Conservation (phyloP, 35 echinoderm and acorn worm genomes). For the Nesometra sesokonis region DNA sequence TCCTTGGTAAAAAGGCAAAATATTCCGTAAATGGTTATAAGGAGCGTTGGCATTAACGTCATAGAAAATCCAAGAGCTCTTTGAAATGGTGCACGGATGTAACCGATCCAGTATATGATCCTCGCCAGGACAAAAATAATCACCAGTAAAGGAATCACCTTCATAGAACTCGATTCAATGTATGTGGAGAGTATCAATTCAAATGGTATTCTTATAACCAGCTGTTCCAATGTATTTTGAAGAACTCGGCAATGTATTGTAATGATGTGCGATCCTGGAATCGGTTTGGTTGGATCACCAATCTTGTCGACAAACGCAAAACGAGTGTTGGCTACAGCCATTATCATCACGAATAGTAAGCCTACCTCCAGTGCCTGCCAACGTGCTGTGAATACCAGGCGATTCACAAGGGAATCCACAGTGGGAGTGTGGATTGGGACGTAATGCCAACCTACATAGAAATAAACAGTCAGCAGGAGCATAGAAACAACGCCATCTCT, state of each 20-base stretch:
- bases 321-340: neutral
- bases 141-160: conserved; percentile 4
- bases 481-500: neutral
- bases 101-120: conserved; percentile 7
- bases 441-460: neutral
- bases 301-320: neutral
- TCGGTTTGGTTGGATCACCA: neutral
- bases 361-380: neutral
- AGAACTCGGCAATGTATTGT: neutral
- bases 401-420: neutral
- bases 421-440: neutral
- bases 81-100: neutral
- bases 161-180: neutral
- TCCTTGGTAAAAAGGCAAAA: neutral
- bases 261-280: neutral
- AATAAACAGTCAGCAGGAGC: neutral
- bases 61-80: conserved; percentile 7
- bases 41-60: neutral
- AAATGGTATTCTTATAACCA: neutral
- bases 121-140: conserved; percentile 4
- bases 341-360: neutral
- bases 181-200: conserved; percentile 3
- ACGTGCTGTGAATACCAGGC: neutral
- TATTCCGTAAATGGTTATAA: neutral
- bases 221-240: conserved; percentile 15